phyloP scores from a whole-genome alignment of 1,140 invertebrate species.

The Drosophila arawakana region DNA sequence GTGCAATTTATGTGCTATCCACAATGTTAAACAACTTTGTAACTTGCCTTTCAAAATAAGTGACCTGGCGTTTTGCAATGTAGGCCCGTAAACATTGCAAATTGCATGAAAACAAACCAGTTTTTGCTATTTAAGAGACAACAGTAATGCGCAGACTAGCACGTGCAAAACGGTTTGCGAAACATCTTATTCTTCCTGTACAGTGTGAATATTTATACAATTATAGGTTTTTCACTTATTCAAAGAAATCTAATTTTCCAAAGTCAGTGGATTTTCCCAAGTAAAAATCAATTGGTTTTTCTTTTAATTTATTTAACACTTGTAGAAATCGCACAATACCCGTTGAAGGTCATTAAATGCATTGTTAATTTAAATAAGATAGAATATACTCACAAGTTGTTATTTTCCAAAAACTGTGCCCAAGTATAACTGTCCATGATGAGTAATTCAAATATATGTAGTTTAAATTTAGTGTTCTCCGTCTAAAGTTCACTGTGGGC shows the following conservation, averaged over 20 bases:
- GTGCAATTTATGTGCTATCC: neutral
- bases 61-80: conserved; percentile 6
- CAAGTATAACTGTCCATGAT: conserved; percentile 52
- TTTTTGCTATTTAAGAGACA: neutral
- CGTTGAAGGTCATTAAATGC: neutral
- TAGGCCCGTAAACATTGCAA: conserved; percentile 10
- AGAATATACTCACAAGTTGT: conserved; percentile 65
- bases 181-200: neutral
- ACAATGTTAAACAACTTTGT: neutral
- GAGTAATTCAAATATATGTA: neutral
- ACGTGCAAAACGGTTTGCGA: neutral
- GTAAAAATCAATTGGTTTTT: neutral
- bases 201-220: neutral
- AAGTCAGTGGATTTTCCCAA: neutral
- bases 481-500: neutral
- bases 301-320: neutral
- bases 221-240: conserved; percentile 21
- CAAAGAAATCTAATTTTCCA: conserved; percentile 22
- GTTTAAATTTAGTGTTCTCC: neutral
- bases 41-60: conserved; percentile 11
- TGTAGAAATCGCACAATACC: conserved; percentile 18
- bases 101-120: conserved; percentile 20
- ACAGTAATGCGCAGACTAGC: neutral
- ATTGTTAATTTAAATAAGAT: conserved; percentile 1
- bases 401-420: conserved; percentile 69